phyloP scores from a whole-genome alignment of 2,888 invertebrate species.

The Brachypalpus laphriformis region DNA sequence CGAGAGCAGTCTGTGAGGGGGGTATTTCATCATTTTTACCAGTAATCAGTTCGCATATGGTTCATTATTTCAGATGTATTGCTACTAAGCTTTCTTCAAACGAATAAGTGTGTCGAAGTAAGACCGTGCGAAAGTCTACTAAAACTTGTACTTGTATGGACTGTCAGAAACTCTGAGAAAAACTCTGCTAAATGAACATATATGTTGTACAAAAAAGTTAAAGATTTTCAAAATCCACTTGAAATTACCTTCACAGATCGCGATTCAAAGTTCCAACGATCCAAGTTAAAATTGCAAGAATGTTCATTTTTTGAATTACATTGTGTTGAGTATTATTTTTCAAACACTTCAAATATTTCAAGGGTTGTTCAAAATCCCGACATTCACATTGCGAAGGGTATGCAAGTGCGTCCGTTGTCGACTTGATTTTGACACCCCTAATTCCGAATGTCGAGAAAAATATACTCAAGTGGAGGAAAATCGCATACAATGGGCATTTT shows the following conservation, averaged over 20 bases:
- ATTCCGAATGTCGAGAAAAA: not conserved
- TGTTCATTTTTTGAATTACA: constrained; percentile 57
- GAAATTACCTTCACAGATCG: constrained; percentile 12
- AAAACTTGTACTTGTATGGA: not conserved
- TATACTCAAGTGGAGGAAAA: constrained; percentile 28
- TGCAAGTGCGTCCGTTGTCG: no score
- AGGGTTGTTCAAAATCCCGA: constrained; percentile 41
- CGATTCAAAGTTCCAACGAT: not conserved
- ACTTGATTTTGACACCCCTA: constrained; percentile 46
- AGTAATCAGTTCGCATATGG: constrained; percentile 49
- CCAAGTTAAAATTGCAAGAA: constrained; percentile 58
- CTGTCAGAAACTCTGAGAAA: constrained; percentile 63
- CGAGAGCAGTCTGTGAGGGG: constrained; percentile 16
- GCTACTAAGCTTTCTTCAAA: constrained; percentile 28
- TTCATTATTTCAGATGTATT: constrained; percentile 13
- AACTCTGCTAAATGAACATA: constrained; percentile 49
- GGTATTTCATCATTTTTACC: constrained; percentile 14
- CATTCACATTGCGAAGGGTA: constrained; percentile 18
- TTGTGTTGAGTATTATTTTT: constrained; percentile 27
- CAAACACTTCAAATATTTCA: constrained; percentile 38
- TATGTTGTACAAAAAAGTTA: not conserved
- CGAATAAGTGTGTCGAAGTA: constrained; percentile 40
- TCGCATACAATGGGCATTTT: constrained; percentile 33
- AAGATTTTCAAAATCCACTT: constrained; percentile 37
- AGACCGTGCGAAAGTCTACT: constrained; percentile 62